Base-by-base conservation (phyloP, 2,888 invertebrate species). In the Hipparchia semele region DNA sequence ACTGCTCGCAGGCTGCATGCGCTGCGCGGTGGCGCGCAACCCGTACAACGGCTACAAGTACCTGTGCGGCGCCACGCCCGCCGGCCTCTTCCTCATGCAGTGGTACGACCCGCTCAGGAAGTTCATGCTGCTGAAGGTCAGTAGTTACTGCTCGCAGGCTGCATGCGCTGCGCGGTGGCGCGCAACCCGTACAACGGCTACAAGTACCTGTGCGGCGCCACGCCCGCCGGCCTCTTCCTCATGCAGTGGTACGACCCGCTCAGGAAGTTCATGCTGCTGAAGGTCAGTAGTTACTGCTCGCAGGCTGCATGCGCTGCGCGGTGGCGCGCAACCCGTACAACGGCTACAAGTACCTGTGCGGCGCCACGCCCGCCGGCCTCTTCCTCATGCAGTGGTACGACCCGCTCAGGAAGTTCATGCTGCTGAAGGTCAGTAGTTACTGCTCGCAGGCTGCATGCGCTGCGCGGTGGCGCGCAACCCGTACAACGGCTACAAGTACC, bases 321-420 rank as follows among this genome's bases (percentile, higher is more conserved):
- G 23, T 23, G 23, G 23, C 23, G 23, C 23, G 23, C 23, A 23
- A 23, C 23, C 23, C 23, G 23, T 23, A 23, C 23, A 23, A 23
- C 23, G 23, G 23, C 23, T 23, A 23, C 23, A 23, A 23, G 23
- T 23, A 23, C 23, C 23, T 23, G 23, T 23, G 23, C 23, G 23
- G 23, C 23, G 23, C 23, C 23, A 53, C 10, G 10, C 4, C 9
- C 2, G 51, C 9, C 2, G 10, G 98, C 4, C 97, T 99, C 79
- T 99, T 99, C 90, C 95, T 99, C 76, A 99, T 99, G 99, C 99
- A 99, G 95, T 99, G 99, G 99, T 98, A 98, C 89, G 96, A 96
- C 87, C 96, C 96, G 7, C 94, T 96, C 1, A 93, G 96, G 85
- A 96, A 96, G 86, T 99, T 99, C 88, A 98, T 99, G 98, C 94